A percentile compares a stretch with the other conserved stretches of the same genome.
phyloP scores from a whole-genome alignment of 2,888 invertebrate species.

The Hydroisotoma schaefferi region DNA sequence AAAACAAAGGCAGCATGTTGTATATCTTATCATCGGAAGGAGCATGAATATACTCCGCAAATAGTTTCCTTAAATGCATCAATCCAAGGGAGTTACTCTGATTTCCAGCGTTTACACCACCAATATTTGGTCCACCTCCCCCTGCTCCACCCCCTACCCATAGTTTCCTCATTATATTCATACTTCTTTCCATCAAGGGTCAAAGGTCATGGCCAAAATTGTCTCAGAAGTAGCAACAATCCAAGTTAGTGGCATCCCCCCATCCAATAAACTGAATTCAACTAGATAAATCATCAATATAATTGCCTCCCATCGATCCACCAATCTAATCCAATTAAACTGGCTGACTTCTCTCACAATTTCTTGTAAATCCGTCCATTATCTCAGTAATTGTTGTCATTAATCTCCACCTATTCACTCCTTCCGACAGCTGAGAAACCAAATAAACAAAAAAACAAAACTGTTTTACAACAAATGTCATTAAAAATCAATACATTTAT shows the following conservation, averaged over 20 bases:
- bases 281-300: too few relatives aligned
- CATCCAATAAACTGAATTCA: background rate
- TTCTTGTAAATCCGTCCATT: too few relatives aligned
- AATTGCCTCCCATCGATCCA: too few relatives aligned
- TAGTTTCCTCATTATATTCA: slow-evolving; percentile 92
- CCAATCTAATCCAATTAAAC: too few relatives aligned
- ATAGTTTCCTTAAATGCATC: slow-evolving; percentile 93
- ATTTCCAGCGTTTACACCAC: slow-evolving; percentile 53
- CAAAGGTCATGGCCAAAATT: background rate
- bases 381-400: too few relatives aligned
- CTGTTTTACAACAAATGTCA: too few relatives aligned
- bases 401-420: too few relatives aligned
- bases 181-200: slow-evolving; percentile 51
- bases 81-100: slow-evolving; percentile 75
- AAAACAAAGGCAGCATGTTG: slow-evolving; percentile 96
- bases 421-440: too few relatives aligned
- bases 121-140: slow-evolving; percentile 48
- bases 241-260: background rate
- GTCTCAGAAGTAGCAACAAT: background rate
- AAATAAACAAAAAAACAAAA: too few relatives aligned
- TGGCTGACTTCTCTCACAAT: too few relatives aligned
- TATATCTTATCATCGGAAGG: slow-evolving; percentile 88
- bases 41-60: slow-evolving; percentile 90
- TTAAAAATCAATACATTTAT: too few relatives aligned
- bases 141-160: slow-evolving; percentile 61